A percentile compares a stretch with the other conserved stretches of the same genome.
These are phyloP conservation scores for Noctilio leporinus DNA, from an alignment of 2,113 vertebrate genomes.

Conservation along the genomic window DNA sequence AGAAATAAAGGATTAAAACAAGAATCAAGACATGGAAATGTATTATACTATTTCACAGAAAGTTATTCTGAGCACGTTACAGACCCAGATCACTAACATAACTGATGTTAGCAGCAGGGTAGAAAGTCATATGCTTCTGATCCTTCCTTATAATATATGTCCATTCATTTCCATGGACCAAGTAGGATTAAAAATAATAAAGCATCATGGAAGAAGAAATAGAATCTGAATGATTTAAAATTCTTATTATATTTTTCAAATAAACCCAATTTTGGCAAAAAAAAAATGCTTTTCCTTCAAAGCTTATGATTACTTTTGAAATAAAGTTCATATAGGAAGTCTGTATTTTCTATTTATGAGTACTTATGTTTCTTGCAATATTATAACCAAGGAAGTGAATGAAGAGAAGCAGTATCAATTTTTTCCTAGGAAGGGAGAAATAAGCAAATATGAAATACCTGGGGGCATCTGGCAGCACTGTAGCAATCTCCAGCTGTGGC, in stretches of 20 bases:
- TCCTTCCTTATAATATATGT: not conserved
- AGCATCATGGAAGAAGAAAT: not conserved
- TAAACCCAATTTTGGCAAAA: not conserved
- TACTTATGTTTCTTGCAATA: not conserved
- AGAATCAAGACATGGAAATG: not conserved
- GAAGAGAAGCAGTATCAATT: not conserved
- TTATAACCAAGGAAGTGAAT: not conserved
- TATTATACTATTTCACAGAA: not conserved
- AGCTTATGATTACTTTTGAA: not conserved
- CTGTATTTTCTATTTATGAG: not conserved
- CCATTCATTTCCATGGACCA: not conserved
- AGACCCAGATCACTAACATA: not conserved
- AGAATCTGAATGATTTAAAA: not conserved
- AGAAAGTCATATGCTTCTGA: not conserved
- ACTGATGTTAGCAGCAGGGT: not conserved
- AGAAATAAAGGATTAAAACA: not conserved
- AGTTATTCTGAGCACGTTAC: not conserved
- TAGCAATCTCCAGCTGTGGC: conserved; percentile 98
- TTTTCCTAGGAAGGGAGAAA: not conserved
- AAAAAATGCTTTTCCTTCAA: not conserved
- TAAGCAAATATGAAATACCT: conserved; percentile 80
- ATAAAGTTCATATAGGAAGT: not conserved
- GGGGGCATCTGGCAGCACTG: conserved; percentile 92
- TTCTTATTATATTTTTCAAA: not conserved
- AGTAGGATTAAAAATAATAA: not conserved